Evolutionary conservation across 2,888 invertebrate genomes (phyloP).

Genomic region (Syrista parreyssii): DNA sequence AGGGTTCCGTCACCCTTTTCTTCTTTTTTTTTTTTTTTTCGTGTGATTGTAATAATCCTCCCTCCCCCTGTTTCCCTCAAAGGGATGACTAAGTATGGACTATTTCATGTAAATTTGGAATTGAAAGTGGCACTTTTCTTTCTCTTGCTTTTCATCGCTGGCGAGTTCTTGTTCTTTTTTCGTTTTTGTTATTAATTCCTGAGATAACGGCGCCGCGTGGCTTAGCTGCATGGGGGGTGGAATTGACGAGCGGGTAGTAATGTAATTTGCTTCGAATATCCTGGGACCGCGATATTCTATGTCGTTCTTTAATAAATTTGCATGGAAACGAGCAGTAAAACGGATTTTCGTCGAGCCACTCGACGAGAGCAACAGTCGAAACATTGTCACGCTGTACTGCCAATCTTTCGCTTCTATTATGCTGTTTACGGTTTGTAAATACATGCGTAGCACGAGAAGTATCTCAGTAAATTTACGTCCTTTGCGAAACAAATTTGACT

Average conservation of each 20-base stretch:
- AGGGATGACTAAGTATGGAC: neutral
- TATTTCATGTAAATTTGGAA: constrained; percentile 45
- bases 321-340: constrained; percentile 42
- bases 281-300: constrained; percentile 35
- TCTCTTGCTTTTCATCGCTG: constrained; percentile 18
- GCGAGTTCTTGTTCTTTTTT: too few relatives aligned
- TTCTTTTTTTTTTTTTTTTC: neutral
- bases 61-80: neutral
- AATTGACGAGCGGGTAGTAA: constrained; percentile 53
- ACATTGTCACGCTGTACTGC: neutral
- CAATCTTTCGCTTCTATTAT: neutral
- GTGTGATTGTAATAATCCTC: neutral
- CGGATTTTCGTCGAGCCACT: neutral
- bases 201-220: constrained; percentile 34
- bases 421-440: neutral
- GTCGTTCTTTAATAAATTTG: constrained; percentile 53
- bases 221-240: constrained; percentile 19
- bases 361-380: neutral
- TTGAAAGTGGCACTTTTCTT: constrained; percentile 42
- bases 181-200: constrained; percentile 41
- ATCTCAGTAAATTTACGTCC: too few relatives aligned
- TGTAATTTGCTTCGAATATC: constrained; percentile 50
- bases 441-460: too few relatives aligned
- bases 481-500: too few relatives aligned
- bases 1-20: neutral